phyloP scores from a whole-genome alignment of 2,797 vertebrate genomes.

The Sarcoramphus papa region DNA sequence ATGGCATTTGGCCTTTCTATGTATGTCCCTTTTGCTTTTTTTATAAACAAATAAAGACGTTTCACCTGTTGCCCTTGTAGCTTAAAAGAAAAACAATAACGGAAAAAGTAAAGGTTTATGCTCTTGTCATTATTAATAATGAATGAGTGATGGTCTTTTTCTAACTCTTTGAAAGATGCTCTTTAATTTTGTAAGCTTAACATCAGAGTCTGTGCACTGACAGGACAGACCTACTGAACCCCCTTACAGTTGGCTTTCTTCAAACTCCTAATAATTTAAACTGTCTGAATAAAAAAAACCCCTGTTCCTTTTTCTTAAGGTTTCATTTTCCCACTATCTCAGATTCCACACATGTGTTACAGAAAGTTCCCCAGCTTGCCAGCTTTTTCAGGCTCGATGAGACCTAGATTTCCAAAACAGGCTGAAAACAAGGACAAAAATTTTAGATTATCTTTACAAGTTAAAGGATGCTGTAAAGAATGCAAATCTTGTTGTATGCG shows the following conservation, averaged over 20 bases:
- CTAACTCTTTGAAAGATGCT: neutral
- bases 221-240: neutral
- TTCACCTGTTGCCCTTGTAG: neutral
- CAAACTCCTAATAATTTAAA: neutral
- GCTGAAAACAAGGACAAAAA: neutral
- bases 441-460: neutral
- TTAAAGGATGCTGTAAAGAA: neutral
- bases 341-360: neutral
- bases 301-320: neutral
- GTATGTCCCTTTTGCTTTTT: neutral
- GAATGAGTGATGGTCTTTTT: neutral
- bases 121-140: neutral
- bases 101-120: neutral
- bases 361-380: neutral
- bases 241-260: neutral
- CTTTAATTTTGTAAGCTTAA: neutral
- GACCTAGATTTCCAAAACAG: neutral
- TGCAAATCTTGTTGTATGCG: neutral
- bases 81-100: neutral
- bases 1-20: neutral
- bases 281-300: neutral
- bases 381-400: neutral
- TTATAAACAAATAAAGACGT: neutral
- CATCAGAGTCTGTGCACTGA: neutral
- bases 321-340: neutral